Conservation (phyloP, 1,140 invertebrate genomes). For the Euwallacea similis region DNA sequence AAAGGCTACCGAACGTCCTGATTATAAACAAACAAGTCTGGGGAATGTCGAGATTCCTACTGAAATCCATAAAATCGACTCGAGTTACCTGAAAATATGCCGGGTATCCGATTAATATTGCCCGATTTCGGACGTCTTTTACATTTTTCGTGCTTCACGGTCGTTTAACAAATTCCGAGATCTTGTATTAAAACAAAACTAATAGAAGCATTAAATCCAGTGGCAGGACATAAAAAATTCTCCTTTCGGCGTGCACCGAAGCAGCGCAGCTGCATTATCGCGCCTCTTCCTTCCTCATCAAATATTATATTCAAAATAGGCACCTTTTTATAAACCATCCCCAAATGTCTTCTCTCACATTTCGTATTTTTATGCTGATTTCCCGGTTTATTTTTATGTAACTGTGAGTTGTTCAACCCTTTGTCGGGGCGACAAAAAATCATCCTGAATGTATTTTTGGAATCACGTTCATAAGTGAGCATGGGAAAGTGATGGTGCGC, state of each 20-base stretch:
- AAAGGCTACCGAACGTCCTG: constrained; percentile 9
- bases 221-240: not conserved
- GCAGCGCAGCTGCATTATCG: constrained; percentile 1
- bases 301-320: constrained; percentile 10
- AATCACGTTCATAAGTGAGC: not conserved
- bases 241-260: not conserved
- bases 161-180: constrained; percentile 21
- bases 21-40: constrained; percentile 20
- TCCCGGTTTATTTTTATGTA: constrained; percentile 10
- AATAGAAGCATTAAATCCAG: constrained; percentile 2
- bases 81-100: constrained; percentile 23
- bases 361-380: not conserved
- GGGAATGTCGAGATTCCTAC: constrained; percentile 25
- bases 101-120: constrained; percentile 29
- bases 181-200: constrained; percentile 16
- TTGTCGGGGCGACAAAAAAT: not conserved
- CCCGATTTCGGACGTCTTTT: constrained; percentile 23
- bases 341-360: constrained; percentile 12
- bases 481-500: not conserved
- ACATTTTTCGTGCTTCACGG: constrained; percentile 15
- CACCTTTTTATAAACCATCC: constrained; percentile 11
- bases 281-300: not conserved
- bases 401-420: not conserved
- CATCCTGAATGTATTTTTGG: not conserved
- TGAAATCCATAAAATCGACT: constrained; percentile 29